Evolutionary conservation across 2,888 invertebrate species (phyloP).

Genomic region (Erpobdella octoculata): DNA sequence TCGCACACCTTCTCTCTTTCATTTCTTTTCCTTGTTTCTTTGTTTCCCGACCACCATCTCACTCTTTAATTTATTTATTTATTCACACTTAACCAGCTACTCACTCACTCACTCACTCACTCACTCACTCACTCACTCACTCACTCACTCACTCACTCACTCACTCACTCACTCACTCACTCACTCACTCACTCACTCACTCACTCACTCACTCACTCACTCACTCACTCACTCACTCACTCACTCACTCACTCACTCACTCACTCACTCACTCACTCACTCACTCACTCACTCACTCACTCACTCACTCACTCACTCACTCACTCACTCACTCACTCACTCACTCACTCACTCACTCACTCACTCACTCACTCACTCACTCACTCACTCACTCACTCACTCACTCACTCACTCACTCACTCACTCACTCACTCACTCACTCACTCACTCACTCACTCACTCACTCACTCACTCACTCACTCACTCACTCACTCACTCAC

Average conservation of each 20-base stretch:
- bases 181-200: constrained; percentile 20
- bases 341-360: constrained; percentile 18
- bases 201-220: constrained; percentile 20
- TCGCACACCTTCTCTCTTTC: not conserved
- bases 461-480: not conserved
- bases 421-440: constrained; percentile 24
- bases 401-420: constrained; percentile 14
- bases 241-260: constrained; percentile 20
- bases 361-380: constrained; percentile 2
- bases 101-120: constrained; percentile 15
- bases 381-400: constrained; percentile 15
- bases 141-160: constrained; percentile 20
- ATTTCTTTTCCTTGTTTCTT: too few relatives aligned
- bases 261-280: constrained; percentile 20
- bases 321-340: constrained; percentile 14
- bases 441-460: constrained; percentile 8
- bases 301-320: constrained; percentile 22
- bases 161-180: constrained; percentile 20
- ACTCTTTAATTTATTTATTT: not conserved
- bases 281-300: constrained; percentile 20
- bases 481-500: constrained; percentile 10
- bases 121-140: constrained; percentile 20
- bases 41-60: too few relatives aligned
- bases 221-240: constrained; percentile 20
- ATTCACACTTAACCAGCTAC: not conserved